Percentiles rank a stretch among this genome's conserved stretches.
These are phyloP conservation scores for Lateolabrax maculatus DNA, from an alignment of 2,797 vertebrate species.

Conservation along the genomic window DNA sequence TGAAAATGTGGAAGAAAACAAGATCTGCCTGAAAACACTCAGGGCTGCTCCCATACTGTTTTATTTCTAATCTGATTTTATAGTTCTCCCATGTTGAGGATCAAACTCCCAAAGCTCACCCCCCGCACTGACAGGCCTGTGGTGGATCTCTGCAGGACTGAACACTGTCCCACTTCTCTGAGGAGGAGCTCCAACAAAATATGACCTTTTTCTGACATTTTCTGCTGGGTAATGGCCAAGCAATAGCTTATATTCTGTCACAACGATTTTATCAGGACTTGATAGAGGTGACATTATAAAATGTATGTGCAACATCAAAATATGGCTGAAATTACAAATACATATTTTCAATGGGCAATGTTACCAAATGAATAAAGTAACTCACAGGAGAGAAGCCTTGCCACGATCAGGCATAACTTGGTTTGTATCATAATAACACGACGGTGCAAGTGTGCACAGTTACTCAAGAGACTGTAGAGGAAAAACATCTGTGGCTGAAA, in stretches of 20 bases:
- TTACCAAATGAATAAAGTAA: background rate
- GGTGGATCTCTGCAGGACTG: constrained; percentile 46
- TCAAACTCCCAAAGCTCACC: constrained; percentile 39
- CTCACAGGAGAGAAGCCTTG: background rate
- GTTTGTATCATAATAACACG: constrained; percentile 14
- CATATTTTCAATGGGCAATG: background rate
- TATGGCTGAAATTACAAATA: background rate
- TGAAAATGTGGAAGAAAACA: constrained; percentile 1
- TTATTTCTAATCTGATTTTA: constrained; percentile 45
- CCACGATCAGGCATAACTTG: background rate
- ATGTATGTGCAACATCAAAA: background rate
- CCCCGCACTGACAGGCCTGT: constrained; percentile 27
- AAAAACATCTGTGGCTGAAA: constrained; percentile 19
- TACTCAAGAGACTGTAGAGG: constrained; percentile 8
- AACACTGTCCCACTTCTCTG: constrained; percentile 27
- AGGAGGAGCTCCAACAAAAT: constrained; percentile 6
- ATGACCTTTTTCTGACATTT: constrained; percentile 31
- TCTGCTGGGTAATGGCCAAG: background rate
- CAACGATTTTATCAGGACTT: constrained; percentile 1
- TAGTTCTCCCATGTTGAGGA: constrained; percentile 39
- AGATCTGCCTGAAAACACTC: constrained; percentile 6
- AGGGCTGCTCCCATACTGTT: constrained; percentile 18
- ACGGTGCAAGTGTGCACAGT: background rate
- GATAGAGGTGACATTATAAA: background rate
- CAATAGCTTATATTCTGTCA: background rate